Conservation (phyloP, 2,113 vertebrate genomes). For the Neogale vison region DNA sequence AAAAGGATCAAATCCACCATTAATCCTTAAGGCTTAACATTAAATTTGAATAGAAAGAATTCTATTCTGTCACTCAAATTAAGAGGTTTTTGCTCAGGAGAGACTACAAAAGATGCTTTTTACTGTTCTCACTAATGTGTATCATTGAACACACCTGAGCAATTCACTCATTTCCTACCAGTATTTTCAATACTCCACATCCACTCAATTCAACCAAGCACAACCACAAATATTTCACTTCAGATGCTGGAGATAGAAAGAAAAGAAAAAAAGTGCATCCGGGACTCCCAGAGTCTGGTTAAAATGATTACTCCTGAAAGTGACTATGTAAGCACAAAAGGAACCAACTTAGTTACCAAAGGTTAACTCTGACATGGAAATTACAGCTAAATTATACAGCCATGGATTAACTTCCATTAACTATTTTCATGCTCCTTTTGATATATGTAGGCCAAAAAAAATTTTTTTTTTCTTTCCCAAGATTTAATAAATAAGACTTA, state of each 20-base stretch:
- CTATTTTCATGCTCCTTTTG: neutral
- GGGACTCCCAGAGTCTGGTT: neutral
- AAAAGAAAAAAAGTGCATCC: neutral
- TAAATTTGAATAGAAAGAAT: neutral
- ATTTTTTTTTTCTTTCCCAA: neutral
- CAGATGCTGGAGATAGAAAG: neutral
- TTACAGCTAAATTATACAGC: neutral
- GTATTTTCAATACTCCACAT: constrained; percentile 42
- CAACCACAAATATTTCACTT: neutral
- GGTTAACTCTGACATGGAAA: constrained; percentile 18
- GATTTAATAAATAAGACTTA: neutral
- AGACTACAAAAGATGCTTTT: neutral
- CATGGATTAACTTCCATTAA: neutral
- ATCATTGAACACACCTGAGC: neutral
- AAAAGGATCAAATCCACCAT: neutral
- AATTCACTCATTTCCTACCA: constrained; percentile 28
- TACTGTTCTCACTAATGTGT: neutral
- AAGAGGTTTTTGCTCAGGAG: neutral
- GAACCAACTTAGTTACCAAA: constrained; percentile 18
- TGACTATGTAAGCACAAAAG: constrained; percentile 4
- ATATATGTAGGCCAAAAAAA: neutral
- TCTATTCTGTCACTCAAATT: neutral
- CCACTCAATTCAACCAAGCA: constrained; percentile 57
- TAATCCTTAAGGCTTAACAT: neutral
- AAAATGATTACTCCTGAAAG: neutral